A percentile compares a stretch with the other conserved stretches of the same genome.
Evolutionary conservation across 2,888 invertebrate genomes (phyloP).

Genomic region (Dilophus febrilis): DNA sequence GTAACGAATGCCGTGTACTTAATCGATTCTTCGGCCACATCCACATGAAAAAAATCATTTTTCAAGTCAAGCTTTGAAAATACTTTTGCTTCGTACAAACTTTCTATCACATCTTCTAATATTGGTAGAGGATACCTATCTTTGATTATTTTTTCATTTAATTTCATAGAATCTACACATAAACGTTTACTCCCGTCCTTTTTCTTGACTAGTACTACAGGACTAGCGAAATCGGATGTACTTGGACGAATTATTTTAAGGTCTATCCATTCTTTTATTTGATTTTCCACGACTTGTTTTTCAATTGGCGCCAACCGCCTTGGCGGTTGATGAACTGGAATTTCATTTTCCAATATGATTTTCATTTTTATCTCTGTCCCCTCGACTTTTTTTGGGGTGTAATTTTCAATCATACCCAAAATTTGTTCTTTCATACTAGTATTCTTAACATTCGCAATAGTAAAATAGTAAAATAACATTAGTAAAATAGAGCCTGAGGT

Average conservation of each 20-base stretch:
- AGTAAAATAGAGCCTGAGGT: too few species aligned
- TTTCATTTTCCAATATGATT: not conserved
- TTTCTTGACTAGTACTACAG: too few species aligned
- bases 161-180: slow-evolving; percentile 22
- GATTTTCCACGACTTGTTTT: not conserved
- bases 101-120: slow-evolving; percentile 22
- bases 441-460: too few species aligned
- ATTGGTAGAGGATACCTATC: slow-evolving; percentile 23
- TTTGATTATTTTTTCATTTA: slow-evolving; percentile 21
- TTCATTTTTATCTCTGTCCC: not conserved
- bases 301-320: not conserved
- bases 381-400: too few species aligned
- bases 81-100: slow-evolving; percentile 12
- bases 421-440: too few species aligned
- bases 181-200: too few species aligned
- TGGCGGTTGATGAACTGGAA: not conserved
- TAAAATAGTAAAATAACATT: too few species aligned
- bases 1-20: slow-evolving; percentile 8
- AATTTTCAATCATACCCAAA: too few species aligned
- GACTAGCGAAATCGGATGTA: slow-evolving; percentile 2
- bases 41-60: slow-evolving; percentile 20
- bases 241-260: not conserved
- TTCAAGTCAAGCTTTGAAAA: slow-evolving; percentile 18
- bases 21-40: slow-evolving; percentile 13
- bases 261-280: not conserved